These are phyloP conservation scores for Sebastiscus albofasciatus DNA, from an alignment of 2,797 vertebrate species.

Conservation along the genomic window DNA sequence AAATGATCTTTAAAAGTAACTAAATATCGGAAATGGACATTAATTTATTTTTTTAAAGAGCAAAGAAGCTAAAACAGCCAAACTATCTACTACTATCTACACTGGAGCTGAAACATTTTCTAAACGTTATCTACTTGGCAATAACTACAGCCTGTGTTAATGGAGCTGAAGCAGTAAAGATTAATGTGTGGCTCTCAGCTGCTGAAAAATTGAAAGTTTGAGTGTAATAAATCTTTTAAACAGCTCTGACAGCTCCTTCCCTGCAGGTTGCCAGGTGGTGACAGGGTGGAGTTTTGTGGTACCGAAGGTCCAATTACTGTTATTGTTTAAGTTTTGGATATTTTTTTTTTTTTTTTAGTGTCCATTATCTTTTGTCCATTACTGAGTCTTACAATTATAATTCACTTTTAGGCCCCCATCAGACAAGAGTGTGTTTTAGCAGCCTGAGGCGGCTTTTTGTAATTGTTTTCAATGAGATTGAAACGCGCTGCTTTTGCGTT, in stretches of 20 bases:
- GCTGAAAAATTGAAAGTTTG: conserved; percentile 40
- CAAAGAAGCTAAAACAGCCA: not conserved
- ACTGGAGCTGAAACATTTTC: not conserved
- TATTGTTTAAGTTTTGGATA: not conserved
- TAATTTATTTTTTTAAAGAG: not conserved
- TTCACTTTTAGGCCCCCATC: not conserved
- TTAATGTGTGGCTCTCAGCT: conserved; percentile 44
- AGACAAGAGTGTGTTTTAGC: no score
- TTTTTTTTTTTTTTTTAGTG: not conserved
- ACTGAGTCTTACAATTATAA: not conserved
- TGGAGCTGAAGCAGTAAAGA: conserved; percentile 16
- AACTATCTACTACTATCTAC: not conserved
- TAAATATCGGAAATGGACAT: not conserved
- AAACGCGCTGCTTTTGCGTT: no score
- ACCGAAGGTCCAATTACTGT: conserved; percentile 26
- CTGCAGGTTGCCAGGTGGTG: conserved; percentile 33
- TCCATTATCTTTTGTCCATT: conserved; percentile 7
- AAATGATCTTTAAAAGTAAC: not conserved
- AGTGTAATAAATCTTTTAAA: conserved; percentile 55
- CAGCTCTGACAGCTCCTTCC: conserved; percentile 45
- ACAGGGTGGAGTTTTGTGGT: not conserved
- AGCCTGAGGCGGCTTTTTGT: no score
- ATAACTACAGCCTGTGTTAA: conserved; percentile 11
- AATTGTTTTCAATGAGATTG: no score
- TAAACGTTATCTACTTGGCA: not conserved